Conservation (phyloP, 30 jellyfish, hydroid and myxozoan species). For the Pseudorhiza aurosa region DNA sequence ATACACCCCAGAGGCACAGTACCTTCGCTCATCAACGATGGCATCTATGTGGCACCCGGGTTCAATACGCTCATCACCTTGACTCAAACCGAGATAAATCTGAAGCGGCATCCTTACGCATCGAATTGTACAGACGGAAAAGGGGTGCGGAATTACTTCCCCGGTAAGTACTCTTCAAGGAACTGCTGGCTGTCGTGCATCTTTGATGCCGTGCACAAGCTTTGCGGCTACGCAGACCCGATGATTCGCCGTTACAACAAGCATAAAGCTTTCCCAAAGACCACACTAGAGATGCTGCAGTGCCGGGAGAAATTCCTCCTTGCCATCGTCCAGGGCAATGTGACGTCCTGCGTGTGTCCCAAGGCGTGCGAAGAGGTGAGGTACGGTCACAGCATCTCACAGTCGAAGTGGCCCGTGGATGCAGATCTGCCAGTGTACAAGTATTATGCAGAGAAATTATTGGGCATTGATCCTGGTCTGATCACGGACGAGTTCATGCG, state of each 20-base stretch:
- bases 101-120: conserved; percentile 12
- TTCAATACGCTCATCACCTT: conserved; percentile 2
- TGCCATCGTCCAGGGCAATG: background rate
- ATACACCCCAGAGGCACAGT: conserved; percentile 13
- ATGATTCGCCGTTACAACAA: background rate
- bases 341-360: conserved; percentile 17
- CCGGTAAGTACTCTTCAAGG: conserved; percentile 37
- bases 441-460: background rate
- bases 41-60: conserved; percentile 50
- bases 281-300: conserved; percentile 45
- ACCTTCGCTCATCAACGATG: conserved; percentile 29
- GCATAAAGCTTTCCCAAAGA: background rate
- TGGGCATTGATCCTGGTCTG: conserved; percentile 14
- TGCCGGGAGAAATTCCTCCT: conserved; percentile 3
- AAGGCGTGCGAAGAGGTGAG: conserved; percentile 32
- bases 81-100: conserved; percentile 3
- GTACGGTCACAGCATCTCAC: conserved; percentile 2
- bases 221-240: conserved; percentile 42
- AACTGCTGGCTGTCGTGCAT: conserved; percentile 31
- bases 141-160: conserved; percentile 28
- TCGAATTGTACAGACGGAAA: conserved; percentile 51
- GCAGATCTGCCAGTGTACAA: conserved; percentile 13
- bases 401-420: conserved; percentile 44
- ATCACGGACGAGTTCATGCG: conserved; percentile 10
- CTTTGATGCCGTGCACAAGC: background rate